Conservation (phyloP, 2,797 vertebrate genomes). For the Arremon brunneinucha region DNA sequence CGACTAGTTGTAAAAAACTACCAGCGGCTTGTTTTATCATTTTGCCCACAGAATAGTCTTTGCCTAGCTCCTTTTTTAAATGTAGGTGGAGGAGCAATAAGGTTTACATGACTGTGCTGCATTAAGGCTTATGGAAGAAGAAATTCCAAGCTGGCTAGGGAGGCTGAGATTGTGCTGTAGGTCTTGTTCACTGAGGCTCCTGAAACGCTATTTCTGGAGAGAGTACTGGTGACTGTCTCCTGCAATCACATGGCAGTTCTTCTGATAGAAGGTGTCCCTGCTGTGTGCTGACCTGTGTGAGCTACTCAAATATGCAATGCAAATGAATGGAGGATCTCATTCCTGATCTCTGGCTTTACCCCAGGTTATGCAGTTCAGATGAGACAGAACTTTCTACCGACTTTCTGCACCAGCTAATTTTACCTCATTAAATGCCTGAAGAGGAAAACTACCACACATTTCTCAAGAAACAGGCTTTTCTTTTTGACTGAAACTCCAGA, state of each 20-base stretch:
- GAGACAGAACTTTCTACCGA: not conserved
- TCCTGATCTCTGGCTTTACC: not conserved
- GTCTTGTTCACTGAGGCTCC: not conserved
- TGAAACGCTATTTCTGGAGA: not conserved
- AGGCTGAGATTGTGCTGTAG: not conserved
- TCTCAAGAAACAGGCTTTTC: not conserved
- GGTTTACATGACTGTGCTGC: not conserved
- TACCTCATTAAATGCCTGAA: not conserved
- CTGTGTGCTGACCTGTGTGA: not conserved
- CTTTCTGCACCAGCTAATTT: not conserved
- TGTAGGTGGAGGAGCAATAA: not conserved
- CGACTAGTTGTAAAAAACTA: not conserved
- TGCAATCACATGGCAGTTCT: not conserved
- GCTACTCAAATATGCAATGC: not conserved
- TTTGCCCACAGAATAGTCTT: not conserved
- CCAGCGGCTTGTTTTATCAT: not conserved
- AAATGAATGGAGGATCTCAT: not conserved
- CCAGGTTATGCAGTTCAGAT: not conserved
- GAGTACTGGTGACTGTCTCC: not conserved
- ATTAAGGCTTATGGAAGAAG: not conserved
- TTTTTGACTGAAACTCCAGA: not conserved
- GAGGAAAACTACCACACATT: not conserved
- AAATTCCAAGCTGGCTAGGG: not conserved
- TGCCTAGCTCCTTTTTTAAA: not conserved
- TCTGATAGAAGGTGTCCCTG: not conserved